Conservation (phyloP, 1,140 invertebrate genomes). For the Phymastichus coffea region DNA sequence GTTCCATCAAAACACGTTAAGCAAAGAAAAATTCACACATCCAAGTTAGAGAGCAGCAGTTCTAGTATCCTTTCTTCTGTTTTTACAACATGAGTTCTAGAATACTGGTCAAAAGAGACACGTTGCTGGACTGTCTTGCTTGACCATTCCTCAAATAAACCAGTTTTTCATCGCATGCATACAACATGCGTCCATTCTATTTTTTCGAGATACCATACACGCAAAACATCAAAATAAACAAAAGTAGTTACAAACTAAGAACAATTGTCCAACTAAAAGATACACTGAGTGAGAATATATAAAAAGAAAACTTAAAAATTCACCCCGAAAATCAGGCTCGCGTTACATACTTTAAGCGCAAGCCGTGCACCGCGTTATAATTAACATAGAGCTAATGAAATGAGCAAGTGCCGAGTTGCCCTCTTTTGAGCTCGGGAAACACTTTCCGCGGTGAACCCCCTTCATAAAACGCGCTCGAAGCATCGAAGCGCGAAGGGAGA, state of each 20-base stretch:
- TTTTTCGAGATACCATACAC: too few relatives aligned
- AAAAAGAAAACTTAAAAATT: too few relatives aligned
- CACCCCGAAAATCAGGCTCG: too few relatives aligned
- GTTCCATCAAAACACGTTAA: too few relatives aligned
- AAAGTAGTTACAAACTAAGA: too few relatives aligned
- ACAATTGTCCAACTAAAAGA: too few relatives aligned
- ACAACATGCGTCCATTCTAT: too few relatives aligned
- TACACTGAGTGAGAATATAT: too few relatives aligned
- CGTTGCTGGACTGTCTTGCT: neutral
- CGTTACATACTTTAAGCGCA: too few relatives aligned
- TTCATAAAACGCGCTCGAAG: conserved; percentile 9
- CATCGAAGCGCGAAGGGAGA: conserved; percentile 1
- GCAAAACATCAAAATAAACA: too few relatives aligned
- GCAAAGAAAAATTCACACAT: too few relatives aligned
- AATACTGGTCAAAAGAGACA: conserved; percentile 6
- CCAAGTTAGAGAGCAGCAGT: too few relatives aligned
- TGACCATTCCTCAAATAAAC: neutral
- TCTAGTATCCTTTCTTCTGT: neutral
- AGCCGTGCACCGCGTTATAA: neutral
- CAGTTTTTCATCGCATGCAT: conserved; percentile 4
- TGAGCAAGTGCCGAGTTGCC: neutral
- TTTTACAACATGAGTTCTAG: conserved; percentile 12
- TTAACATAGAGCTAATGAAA: conserved; percentile 22
- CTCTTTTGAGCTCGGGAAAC: neutral
- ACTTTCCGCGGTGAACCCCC: neutral